Conservation (phyloP, 2,113 vertebrate species). For the Puffinus mauretanicus region DNA sequence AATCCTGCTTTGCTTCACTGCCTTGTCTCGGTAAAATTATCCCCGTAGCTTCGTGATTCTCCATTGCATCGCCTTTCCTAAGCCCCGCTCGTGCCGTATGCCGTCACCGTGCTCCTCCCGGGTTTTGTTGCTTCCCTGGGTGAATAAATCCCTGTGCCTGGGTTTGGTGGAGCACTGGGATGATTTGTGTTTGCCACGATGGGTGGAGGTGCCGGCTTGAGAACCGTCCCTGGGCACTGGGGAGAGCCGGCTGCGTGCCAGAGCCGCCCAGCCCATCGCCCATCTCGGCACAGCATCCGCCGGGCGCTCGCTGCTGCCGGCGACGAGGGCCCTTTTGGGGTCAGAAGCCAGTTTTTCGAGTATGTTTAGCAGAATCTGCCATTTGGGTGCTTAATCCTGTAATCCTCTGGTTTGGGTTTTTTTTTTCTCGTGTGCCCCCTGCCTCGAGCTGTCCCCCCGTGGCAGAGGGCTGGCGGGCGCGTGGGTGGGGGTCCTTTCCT, state of each 20-base stretch:
- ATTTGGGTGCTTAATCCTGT: not conserved
- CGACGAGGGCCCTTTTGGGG: not conserved
- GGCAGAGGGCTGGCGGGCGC: not conserved
- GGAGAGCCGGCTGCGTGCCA: fast-evolving
- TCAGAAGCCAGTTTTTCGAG: not conserved
- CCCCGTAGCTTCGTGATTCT: not conserved
- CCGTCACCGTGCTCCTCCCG: fast-evolving
- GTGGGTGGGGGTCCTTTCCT: not conserved
- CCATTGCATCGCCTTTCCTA: fast-evolving
- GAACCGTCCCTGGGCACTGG: not conserved
- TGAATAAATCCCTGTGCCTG: not conserved
- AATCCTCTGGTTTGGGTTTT: not conserved
- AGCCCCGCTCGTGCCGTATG: fast-evolving
- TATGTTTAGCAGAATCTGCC: not conserved
- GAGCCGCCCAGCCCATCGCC: not conserved
- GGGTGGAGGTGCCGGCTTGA: not conserved
- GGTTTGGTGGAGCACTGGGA: not conserved
- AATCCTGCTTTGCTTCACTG: not conserved
- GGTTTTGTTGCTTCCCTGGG: not conserved
- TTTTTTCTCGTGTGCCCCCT: not conserved
- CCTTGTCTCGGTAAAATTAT: not conserved
- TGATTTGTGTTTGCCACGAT: fast-evolving
- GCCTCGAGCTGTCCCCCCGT: fast-evolving
- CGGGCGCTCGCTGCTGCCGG: fast-evolving
- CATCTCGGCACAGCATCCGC: not conserved